Base-by-base conservation (phyloP, 2,888 invertebrate species). In the Cephonodes hylas region DNA sequence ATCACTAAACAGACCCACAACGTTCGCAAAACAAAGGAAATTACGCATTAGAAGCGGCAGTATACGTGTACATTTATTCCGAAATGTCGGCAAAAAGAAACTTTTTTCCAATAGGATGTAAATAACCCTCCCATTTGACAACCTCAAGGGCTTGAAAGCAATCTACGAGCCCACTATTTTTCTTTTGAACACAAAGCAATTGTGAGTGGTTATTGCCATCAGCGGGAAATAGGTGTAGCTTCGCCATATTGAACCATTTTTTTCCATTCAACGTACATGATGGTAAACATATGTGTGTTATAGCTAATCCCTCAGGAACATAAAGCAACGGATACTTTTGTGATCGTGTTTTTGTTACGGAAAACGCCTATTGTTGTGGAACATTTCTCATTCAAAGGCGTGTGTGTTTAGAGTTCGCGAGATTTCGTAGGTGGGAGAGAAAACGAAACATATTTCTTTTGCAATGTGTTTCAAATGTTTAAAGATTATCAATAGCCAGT, bases 151-250 rank as follows among this genome's bases (percentile, higher is more conserved):
- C 77, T 86, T 85, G 78, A 85, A 87, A 84, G 83, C 85, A 84
- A 86, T 86, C 84, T 82, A 77, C 72, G 73, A 78, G 76, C 77
- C 69, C 80, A 79, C 81, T 81, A 81, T 85, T 85, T 86, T 79
- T 78, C 81, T 85, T 85, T 86, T 81, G 77, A 83, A 85, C 79
- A 84, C 86, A 89, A 88, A 84, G 86, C 87, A 77, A 86, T 87
- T 86, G 85, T 87, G 75, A 78, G 75, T 72, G 79, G 85, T 81
- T 87, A 84, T 85, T 80, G 83, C 80, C 77, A 80, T 83, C 80
- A 80, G 78, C 69, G 65, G 72, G 73, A 76, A 80, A 83, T 79
- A 82, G 79, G 79, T 81, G 76, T 76, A 74, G 76, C 77, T 72
- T 62, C 67, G 64, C 68, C 68, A 73, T 77, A 75, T 75, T 71